These are phyloP conservation scores for Periophthalmus magnuspinnatus DNA, from an alignment of 2,797 vertebrate genomes.

Conservation along the genomic window DNA sequence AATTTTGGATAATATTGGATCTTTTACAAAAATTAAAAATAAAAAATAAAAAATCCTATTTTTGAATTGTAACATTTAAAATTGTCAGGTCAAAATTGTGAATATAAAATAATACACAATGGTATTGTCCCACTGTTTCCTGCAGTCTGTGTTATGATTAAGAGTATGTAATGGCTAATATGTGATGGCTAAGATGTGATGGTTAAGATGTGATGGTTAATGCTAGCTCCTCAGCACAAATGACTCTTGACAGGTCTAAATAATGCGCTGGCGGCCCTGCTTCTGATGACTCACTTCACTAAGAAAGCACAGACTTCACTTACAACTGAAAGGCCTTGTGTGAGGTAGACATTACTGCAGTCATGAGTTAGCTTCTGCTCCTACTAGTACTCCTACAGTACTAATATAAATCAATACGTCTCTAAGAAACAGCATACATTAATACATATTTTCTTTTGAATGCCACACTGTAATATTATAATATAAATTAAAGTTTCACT, in stretches of 20 bases:
- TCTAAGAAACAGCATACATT: neutral
- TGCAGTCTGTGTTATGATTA: neutral
- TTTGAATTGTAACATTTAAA: no score
- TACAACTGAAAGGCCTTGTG: neutral
- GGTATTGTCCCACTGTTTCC: neutral
- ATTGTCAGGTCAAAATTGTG: no score
- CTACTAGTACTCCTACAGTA: neutral
- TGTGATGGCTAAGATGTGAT: neutral
- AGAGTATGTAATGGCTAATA: neutral
- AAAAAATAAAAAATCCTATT: no score
- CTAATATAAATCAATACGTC: neutral
- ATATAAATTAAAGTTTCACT: no score
- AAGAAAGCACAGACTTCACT: neutral
- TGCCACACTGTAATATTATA: neutral
- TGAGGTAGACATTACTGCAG: no score
- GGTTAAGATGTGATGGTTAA: constrained; percentile 6
- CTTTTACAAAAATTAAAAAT: no score
- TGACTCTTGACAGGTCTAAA: constrained; percentile 7
- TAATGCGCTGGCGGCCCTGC: neutral
- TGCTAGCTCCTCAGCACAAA: neutral
- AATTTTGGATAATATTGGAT: no score
- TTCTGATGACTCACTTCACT: constrained; percentile 9
- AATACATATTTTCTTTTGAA: neutral
- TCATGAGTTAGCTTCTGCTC: neutral
- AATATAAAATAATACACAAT: neutral